These are phyloP conservation scores for Scaptodrosophila lebanonensis DNA, from an alignment of 1,140 invertebrate species.

Conservation along the genomic window DNA sequence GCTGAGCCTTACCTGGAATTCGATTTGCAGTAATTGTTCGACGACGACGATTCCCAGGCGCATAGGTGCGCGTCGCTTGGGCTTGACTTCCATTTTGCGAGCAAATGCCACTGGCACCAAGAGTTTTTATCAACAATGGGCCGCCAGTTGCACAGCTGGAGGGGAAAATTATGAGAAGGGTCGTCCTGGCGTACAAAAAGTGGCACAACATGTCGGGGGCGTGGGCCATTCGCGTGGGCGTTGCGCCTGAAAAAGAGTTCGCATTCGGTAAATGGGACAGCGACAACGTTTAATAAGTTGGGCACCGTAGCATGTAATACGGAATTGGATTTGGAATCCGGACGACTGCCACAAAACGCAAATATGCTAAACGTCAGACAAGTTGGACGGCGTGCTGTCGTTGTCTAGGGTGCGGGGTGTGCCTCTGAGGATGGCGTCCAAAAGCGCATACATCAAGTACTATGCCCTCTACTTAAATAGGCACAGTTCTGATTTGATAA, in stretches of 20 bases:
- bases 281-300: constrained; percentile 74
- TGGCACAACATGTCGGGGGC: constrained; percentile 20
- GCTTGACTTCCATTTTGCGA: constrained; percentile 58
- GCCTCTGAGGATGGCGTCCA: constrained; percentile 11
- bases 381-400: constrained; percentile 3
- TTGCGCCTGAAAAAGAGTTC: constrained; percentile 33
- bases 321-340: constrained; percentile 67
- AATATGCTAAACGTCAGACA: constrained; percentile 71
- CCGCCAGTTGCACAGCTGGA: constrained; percentile 12
- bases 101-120: constrained; percentile 20
- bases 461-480: too few relatives aligned
- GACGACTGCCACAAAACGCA: constrained; percentile 64
- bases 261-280: constrained; percentile 67
- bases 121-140: constrained; percentile 47
- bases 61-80: constrained; percentile 45
- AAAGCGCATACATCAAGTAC: constrained; percentile 53
- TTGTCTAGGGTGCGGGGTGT: background rate
- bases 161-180: constrained; percentile 3
- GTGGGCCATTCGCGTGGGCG: background rate
- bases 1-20: constrained; percentile 51
- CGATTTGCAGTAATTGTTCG: constrained; percentile 55
- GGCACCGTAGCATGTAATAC: constrained; percentile 67
- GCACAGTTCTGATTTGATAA: too few relatives aligned
- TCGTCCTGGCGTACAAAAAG: background rate
- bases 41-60: constrained; percentile 46